Conservation (phyloP, 2,888 invertebrate species). For the Thalpophila matura region DNA sequence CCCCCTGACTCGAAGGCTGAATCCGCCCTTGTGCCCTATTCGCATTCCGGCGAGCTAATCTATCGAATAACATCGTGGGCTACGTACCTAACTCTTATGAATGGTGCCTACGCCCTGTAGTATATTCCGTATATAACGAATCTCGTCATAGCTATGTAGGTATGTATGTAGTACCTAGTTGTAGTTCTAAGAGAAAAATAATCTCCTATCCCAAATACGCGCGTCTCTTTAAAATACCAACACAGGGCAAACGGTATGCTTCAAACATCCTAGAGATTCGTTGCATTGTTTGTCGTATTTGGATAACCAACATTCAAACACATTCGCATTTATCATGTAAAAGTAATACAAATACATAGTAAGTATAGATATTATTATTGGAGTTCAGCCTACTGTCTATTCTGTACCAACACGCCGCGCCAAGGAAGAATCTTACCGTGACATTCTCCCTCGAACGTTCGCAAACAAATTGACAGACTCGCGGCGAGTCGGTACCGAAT, state of each 20-base stretch:
- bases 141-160: slow-evolving; percentile 61
- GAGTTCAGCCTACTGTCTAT: too few species aligned
- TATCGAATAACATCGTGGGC: slow-evolving; percentile 47
- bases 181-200: slow-evolving; percentile 48
- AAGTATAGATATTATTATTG: slow-evolving; percentile 22
- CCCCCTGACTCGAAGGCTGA: too few species aligned
- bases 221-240: slow-evolving; percentile 10
- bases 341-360: slow-evolving; percentile 22
- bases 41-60: slow-evolving; percentile 53
- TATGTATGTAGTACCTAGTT: slow-evolving; percentile 55
- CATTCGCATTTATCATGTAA: slow-evolving; percentile 51
- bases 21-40: too few species aligned
- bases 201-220: slow-evolving; percentile 31
- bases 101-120: slow-evolving; percentile 49
- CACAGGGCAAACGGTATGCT: slow-evolving; percentile 1
- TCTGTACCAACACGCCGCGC: too few species aligned
- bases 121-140: slow-evolving; percentile 53
- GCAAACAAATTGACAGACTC: too few species aligned
- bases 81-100: slow-evolving; percentile 47
- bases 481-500: too few species aligned
- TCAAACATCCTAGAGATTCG: slow-evolving; percentile 26
- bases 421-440: too few species aligned
- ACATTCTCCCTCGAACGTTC: too few species aligned
- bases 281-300: slow-evolving; percentile 31
- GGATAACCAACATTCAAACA: slow-evolving; percentile 26